Conservation (phyloP, 1,140 invertebrate species). For the Tribolium castaneum region DNA sequence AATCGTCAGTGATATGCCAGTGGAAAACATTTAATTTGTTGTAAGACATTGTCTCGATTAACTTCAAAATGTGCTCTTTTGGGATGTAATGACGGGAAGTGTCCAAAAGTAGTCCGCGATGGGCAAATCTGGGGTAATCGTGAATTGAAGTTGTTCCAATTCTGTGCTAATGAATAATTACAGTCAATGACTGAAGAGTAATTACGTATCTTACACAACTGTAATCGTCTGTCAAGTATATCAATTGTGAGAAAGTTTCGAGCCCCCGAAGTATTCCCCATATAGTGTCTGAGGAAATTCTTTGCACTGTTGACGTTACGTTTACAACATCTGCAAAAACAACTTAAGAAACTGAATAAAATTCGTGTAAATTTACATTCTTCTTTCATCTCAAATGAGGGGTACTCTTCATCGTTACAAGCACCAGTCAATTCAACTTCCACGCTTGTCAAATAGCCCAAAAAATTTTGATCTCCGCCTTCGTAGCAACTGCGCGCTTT, state of each 20-base stretch:
- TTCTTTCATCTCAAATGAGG: constrained; percentile 77
- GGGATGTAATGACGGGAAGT: constrained; percentile 86
- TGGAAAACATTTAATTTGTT: constrained; percentile 95
- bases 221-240: constrained; percentile 66
- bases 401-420: constrained; percentile 70
- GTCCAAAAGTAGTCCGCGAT: constrained; percentile 85
- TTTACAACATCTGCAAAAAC: constrained; percentile 61
- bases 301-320: constrained; percentile 54
- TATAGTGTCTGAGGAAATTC: constrained; percentile 65
- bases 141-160: constrained; percentile 69
- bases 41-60: constrained; percentile 84
- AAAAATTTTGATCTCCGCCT: constrained; percentile 47
- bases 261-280: constrained; percentile 85
- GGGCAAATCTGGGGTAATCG: constrained; percentile 80
- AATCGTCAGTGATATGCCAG: constrained; percentile 95
- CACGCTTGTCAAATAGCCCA: constrained; percentile 64
- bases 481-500: constrained; percentile 58
- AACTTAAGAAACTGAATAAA: constrained; percentile 39
- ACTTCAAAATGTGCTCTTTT: constrained; percentile 71
- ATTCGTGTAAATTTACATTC: constrained; percentile 69
- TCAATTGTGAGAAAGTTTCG: constrained; percentile 82
- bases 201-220: constrained; percentile 55
- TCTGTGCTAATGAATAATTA: constrained; percentile 62
- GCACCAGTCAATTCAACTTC: constrained; percentile 66
- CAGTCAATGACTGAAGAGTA: background rate